These are phyloP conservation scores for Ceratotherium simum DNA, from an alignment of 2,113 vertebrate species.

Conservation along the genomic window DNA sequence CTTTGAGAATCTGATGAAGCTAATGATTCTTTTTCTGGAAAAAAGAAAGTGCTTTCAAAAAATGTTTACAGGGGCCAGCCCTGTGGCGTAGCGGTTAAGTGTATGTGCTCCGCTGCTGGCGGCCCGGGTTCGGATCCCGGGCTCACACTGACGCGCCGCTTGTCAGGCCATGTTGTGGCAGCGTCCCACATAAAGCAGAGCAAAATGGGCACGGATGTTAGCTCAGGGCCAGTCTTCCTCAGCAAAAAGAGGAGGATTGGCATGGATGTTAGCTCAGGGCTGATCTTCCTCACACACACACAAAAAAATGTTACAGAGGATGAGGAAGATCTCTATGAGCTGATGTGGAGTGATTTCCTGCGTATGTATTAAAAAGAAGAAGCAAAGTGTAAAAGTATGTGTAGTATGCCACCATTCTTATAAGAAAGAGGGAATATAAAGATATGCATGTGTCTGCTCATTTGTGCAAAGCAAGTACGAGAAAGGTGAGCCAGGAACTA, in stretches of 20 bases:
- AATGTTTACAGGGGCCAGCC: background rate
- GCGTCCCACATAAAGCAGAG: too few relatives aligned
- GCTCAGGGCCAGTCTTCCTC: too few relatives aligned
- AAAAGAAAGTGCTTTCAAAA: background rate
- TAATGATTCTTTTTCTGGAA: slow-evolving; percentile 13
- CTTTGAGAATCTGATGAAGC: slow-evolving; percentile 11
- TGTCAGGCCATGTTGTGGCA: too few relatives aligned
- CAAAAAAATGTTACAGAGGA: background rate
- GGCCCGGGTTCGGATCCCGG: too few relatives aligned
- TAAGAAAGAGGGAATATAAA: background rate
- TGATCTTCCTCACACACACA: too few relatives aligned
- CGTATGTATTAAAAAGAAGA: background rate
- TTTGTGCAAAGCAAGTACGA: background rate
- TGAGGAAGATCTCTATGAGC: background rate
- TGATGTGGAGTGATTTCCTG: background rate
- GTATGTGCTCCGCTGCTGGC: too few relatives aligned
- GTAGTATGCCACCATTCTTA: background rate
- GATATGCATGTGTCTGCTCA: background rate
- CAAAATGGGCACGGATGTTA: too few relatives aligned
- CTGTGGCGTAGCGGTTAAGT: too few relatives aligned
- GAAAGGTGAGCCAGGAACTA: background rate
- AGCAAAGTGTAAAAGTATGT: background rate
- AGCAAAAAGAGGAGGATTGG: too few relatives aligned
- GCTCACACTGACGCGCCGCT: too few relatives aligned
- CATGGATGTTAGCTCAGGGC: too few relatives aligned